Evolutionary conservation across 2,888 invertebrate species (phyloP), one percentile per base, ranked within the genome.

Genomic region (Pediacus dermestoides): DNA sequence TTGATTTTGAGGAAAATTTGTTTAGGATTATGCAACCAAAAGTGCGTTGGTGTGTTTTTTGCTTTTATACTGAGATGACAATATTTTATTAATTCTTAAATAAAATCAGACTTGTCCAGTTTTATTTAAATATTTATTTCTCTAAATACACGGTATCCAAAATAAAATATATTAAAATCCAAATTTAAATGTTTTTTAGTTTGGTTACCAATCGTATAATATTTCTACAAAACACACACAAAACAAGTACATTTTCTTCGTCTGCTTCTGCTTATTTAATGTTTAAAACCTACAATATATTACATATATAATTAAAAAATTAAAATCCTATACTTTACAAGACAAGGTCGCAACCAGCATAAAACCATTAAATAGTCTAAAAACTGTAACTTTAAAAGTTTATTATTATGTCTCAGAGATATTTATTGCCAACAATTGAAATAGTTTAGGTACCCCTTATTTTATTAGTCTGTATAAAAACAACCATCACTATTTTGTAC

Each of bases 381-480:
- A 42, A 47, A 52, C n/a, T 7, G 21, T 18, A 18, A 18, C n/a
- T 7, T 18, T 18, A 18, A 7, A 18, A 18, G n/a, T n/a, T n/a
- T n/a, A n/a, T n/a, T n/a, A n/a, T n/a, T n/a, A n/a, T n/a, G n/a
- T n/a, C n/a, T n/a, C n/a, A n/a, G n/a, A n/a, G n/a, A 7, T 6
- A 18, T 18, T 57, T 58, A 61, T 60, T 59, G 59, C 58, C 58
- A 57, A 58, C 55, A 44, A 53, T 55, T 50, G 48, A 52, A 54
- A 42, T 35, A 37, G 30, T 34, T 40, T n/a, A 18, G n/a, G 28
- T 38, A 26, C 37, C 39, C 44, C 42, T 41, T 45, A 38, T 43
- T 22, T 26, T 14, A 35, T 44, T 49, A 53, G 39, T 47, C 48
- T 46, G 50, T 53, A 47, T 36, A 42, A 25, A 36, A 52, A 51